Conservation (phyloP, 2,797 vertebrate species). For the Meda fulgida region DNA sequence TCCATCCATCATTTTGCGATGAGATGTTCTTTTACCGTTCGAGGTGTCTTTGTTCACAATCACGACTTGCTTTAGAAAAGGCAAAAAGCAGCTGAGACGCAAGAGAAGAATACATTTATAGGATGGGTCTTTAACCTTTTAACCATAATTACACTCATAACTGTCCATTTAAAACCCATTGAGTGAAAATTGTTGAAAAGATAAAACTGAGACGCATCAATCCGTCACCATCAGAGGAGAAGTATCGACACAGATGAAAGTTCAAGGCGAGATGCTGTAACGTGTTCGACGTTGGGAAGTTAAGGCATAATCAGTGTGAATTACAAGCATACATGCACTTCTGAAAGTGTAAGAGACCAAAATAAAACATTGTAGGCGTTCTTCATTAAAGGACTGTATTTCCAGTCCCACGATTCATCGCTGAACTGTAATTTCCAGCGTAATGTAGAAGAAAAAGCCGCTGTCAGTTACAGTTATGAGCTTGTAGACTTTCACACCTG, state of each 20-base stretch:
- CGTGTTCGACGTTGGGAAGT: neutral
- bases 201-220: conserved; percentile 1
- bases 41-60: neutral
- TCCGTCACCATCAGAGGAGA: neutral
- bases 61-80: neutral
- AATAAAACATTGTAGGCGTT: conserved; percentile 58
- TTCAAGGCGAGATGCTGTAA: neutral
- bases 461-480: conserved; percentile 56
- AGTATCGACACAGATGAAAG: neutral
- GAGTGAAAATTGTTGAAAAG: neutral
- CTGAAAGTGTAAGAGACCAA: conserved; percentile 41
- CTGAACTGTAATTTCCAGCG: conserved; percentile 59
- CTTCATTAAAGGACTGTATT: conserved; percentile 55
- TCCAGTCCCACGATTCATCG: conserved; percentile 49
- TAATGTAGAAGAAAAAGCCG: conserved; percentile 56
- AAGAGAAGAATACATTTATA: neutral
- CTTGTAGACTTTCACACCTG: conserved; percentile 42
- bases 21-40: neutral
- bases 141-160: conserved; percentile 11
- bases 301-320: conserved; percentile 45
- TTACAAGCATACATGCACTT: conserved; percentile 36
- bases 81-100: neutral
- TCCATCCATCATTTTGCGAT: too few relatives aligned
- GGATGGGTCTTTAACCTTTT: conserved; percentile 1
- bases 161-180: conserved; percentile 1